A percentile compares a stretch with the other conserved stretches of the same genome.
These are phyloP conservation scores for Perca fluviatilis DNA, from an alignment of 2,113 vertebrate genomes.

Conservation along the genomic window DNA sequence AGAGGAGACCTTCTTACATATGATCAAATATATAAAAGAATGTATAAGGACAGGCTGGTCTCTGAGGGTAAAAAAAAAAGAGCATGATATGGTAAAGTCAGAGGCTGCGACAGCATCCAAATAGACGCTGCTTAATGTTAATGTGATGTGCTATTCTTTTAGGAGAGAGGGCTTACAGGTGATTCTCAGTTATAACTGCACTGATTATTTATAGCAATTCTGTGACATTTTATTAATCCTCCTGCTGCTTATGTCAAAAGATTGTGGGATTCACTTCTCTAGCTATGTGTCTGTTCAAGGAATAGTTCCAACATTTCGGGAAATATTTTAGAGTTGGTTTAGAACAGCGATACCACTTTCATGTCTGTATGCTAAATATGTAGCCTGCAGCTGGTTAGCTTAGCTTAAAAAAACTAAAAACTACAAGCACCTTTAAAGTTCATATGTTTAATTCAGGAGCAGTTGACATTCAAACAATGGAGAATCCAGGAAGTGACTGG, in stretches of 20 bases:
- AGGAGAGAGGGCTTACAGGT: constrained; percentile 9
- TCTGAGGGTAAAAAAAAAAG: constrained; percentile 6
- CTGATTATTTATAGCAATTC: constrained; percentile 42
- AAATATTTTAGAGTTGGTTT: neutral
- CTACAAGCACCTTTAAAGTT: too few relatives aligned
- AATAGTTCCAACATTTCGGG: neutral
- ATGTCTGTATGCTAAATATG: too few relatives aligned
- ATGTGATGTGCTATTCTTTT: constrained; percentile 26
- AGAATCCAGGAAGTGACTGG: neutral
- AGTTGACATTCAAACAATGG: neutral
- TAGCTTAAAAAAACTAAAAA: too few relatives aligned
- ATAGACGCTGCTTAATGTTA: constrained; percentile 39
- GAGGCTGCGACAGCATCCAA: constrained; percentile 29
- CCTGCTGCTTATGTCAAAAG: constrained; percentile 41
- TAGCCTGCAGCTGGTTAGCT: too few relatives aligned
- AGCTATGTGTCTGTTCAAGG: neutral
- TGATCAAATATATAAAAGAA: constrained; percentile 33
- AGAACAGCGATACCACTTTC: too few relatives aligned
- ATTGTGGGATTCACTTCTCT: neutral
- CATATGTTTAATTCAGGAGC: neutral
- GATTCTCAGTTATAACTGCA: neutral
- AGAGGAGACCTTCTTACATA: constrained; percentile 5
- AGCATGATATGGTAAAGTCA: constrained; percentile 30
- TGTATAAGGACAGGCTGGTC: constrained; percentile 27
- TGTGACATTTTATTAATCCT: constrained; percentile 27